Evolutionary conservation across 1,140 invertebrate genomes (phyloP).

Genomic region (Brachionus koreanus): DNA sequence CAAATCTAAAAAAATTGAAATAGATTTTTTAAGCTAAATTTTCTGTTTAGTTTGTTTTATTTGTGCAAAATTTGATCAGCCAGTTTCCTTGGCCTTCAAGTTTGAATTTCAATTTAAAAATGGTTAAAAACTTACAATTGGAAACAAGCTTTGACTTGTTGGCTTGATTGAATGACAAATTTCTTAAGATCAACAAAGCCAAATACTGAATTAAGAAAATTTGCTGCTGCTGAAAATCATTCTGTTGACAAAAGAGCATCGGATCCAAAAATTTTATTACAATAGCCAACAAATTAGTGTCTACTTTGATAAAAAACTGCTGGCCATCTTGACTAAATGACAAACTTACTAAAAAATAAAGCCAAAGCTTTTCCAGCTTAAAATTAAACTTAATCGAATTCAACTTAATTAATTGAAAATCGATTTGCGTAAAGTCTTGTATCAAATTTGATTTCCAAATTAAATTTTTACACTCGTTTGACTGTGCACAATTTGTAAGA

Average conservation of each 20-base stretch:
- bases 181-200: slow-evolving; percentile 52
- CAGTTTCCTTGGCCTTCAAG: no score
- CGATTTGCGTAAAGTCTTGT: slow-evolving; percentile 30
- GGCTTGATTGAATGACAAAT: slow-evolving; percentile 54
- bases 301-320: slow-evolving; percentile 55
- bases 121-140: slow-evolving; percentile 49
- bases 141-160: slow-evolving; percentile 56
- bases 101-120: no score
- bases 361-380: slow-evolving; percentile 51
- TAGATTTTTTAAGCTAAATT: no score
- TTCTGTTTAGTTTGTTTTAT: no score
- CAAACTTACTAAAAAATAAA: slow-evolving; percentile 52
- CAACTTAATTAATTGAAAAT: slow-evolving; percentile 19
- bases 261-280: slow-evolving; percentile 30
- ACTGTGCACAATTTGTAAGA: slow-evolving; percentile 28
- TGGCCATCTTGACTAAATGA: slow-evolving; percentile 57
- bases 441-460: slow-evolving; percentile 27
- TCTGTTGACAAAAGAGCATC: not conserved
- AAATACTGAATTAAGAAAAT: slow-evolving; percentile 48
- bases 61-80: no score
- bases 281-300: slow-evolving; percentile 47
- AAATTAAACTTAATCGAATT: slow-evolving; percentile 42
- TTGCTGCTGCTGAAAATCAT: slow-evolving; percentile 34
- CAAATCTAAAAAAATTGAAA: no score
- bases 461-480: slow-evolving; percentile 26